Base-by-base conservation (phyloP, 2,888 invertebrate species). In the Eupithecia abbreviata region DNA sequence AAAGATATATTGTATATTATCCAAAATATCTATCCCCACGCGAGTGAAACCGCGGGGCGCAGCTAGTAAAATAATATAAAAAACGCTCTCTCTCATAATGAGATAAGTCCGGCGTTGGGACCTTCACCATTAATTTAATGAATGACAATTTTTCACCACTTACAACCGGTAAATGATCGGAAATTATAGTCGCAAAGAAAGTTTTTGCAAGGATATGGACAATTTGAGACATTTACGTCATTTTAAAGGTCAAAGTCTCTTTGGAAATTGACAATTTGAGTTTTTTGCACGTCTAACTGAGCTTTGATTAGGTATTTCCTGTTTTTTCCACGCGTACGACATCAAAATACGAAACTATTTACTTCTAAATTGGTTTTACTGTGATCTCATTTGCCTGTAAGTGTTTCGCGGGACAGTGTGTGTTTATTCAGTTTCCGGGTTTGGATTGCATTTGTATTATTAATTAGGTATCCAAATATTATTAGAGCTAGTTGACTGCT, bases 241-340 rank as follows among this genome's bases (percentile, higher is more conserved):
- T 83, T 85, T 85, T 77, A 82, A 84, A 81, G 87, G 80, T 86
- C 87, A 84, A 84, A 79, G 77, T 77, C 83, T 81, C 77, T 80
- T 80, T 83, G 69, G 69, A 30, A 66, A 69, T 69, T 72, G 77
- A 79, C 79, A 81, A 79, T 82, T 79, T 81, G 73, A 69, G 58
- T 77, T 58, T 78, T 69, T 83, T 47, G 82, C 80, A 82, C 82
- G 86, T 85, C 82, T 42, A 66, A 79, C 83, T 85, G 42, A 3
- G 85, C 77, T 83, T 82, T 84, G 83, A 84, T 85, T 84, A 83
- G 77, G 70, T 69, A 82, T 83, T 87, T 88, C 89, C 88, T 86
- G 77, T 81, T 76, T 77, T 82, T 86, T 87, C 86, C 83, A 82
- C 79, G 30, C 55, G 18, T 58, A 18, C 55, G 3, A 58, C 55